Evolutionary conservation across 2,113 vertebrate genomes (phyloP).

Genomic region (Callaeas wilsoni): DNA sequence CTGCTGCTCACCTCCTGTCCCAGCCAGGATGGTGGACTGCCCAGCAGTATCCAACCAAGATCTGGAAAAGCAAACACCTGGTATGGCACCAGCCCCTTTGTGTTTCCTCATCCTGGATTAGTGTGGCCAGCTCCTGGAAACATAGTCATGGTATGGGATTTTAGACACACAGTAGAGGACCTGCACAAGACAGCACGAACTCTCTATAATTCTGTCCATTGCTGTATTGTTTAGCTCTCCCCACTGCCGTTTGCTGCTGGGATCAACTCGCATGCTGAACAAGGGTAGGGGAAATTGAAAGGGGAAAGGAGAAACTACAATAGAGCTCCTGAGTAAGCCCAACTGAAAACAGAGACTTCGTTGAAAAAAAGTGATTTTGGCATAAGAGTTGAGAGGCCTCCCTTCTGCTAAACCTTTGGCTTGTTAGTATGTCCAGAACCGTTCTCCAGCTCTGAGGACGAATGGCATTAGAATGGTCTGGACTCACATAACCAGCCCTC

Average conservation of each 20-base stretch:
- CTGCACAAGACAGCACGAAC: background rate
- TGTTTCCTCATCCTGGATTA: background rate
- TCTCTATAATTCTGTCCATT: background rate
- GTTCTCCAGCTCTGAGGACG: background rate
- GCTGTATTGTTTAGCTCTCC: background rate
- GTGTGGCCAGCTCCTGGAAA: background rate
- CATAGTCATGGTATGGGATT: background rate
- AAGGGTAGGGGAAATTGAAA: background rate
- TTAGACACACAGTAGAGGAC: background rate
- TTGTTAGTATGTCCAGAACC: background rate
- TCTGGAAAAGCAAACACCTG: background rate
- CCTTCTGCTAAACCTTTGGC: background rate
- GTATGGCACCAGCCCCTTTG: background rate
- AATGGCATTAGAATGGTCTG: background rate
- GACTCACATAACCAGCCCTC: background rate
- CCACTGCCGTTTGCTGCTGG: background rate
- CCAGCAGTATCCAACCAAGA: background rate
- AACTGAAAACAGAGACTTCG: background rate
- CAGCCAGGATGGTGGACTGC: background rate
- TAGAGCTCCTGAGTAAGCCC: background rate
- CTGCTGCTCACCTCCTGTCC: background rate
- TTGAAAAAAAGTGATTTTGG: background rate
- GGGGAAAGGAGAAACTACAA: background rate
- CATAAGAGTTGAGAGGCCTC: background rate
- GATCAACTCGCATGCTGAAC: background rate